Evolutionary conservation across 2,113 vertebrate species (phyloP), one percentile per base, ranked within the genome.

Genomic region (Noturus placidus): DNA sequence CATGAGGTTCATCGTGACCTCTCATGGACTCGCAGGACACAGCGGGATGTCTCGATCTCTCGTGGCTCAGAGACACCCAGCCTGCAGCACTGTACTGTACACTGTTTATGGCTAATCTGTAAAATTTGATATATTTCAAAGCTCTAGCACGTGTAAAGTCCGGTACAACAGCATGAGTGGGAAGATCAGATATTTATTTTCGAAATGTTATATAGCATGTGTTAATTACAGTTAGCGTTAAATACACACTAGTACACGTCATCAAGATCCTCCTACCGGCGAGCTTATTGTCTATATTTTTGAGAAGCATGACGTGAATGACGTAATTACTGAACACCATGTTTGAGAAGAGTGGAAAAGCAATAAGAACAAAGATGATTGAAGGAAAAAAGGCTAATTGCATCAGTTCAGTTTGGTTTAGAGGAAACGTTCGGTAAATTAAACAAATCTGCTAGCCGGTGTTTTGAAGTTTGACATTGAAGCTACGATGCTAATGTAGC

Each of bases 1-100:
- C 17, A 11, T 85, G 84, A 42, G 35, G 84, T 76, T 85, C 84
- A 76, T 46, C 6, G 35, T 27, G 56, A 82, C 70, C 83, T 76
- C 54, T 42, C 15, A 59, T 30, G 54, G 70, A 76, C 84, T 57
- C n/a, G 35, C 70, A 59, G 54, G 33, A 54, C n/a, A 67, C 52
- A 84, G 82, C 27, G 1, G 61, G 46, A 84, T 2, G 27, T 69
- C 46, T 69, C 0, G 6, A 30, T 52, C 27, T 54, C 27, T 54
- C 0, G 3, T 70, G n/a, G 65, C 82, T 69, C 30, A 52, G 42
- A 0, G 54, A 13, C 54, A 15, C 33, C 52, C 69, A 46, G 42
- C 72, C 52, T 85, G 84, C 69, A 83, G 70, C 70, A 38, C 46
- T 50, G 69, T 54, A 38, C 46, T 50, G 69, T 54, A 74, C 79